Evolutionary conservation across 2,113 vertebrate species (phyloP).

Genomic region (Zootoca vivipara): DNA sequence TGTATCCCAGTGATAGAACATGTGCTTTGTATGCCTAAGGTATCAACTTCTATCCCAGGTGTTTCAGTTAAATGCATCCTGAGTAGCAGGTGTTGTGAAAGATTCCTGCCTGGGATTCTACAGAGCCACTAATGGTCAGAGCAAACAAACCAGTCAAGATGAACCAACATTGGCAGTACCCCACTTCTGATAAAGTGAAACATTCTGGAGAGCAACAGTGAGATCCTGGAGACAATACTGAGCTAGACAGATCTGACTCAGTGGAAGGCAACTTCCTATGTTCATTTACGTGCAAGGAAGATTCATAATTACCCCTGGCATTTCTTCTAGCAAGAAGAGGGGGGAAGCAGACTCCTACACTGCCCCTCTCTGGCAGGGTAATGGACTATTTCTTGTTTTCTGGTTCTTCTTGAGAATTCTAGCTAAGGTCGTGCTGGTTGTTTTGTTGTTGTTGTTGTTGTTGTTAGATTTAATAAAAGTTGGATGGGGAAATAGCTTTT

Average conservation of each 20-base stretch:
- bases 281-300: not conserved
- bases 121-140: not conserved
- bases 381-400: not conserved
- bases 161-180: not conserved
- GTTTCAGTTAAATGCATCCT: not conserved
- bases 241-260: not conserved
- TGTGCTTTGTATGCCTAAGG: not conserved
- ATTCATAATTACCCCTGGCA: not conserved
- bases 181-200: not conserved
- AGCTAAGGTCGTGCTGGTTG: not conserved
- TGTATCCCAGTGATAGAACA: not conserved
- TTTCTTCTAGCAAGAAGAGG: not conserved
- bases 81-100: not conserved
- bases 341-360: not conserved
- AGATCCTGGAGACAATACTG: not conserved
- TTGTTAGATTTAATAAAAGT: not conserved
- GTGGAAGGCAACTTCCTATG: not conserved
- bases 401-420: not conserved
- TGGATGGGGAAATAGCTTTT: not conserved
- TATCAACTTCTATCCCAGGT: not conserved
- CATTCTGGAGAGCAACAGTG: not conserved
- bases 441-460: not conserved
- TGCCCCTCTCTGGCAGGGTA: not conserved
- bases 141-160: not conserved
- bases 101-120: not conserved